phyloP scores from a whole-genome alignment of 2,888 invertebrate genomes.

The Brachylomia viminalis region DNA sequence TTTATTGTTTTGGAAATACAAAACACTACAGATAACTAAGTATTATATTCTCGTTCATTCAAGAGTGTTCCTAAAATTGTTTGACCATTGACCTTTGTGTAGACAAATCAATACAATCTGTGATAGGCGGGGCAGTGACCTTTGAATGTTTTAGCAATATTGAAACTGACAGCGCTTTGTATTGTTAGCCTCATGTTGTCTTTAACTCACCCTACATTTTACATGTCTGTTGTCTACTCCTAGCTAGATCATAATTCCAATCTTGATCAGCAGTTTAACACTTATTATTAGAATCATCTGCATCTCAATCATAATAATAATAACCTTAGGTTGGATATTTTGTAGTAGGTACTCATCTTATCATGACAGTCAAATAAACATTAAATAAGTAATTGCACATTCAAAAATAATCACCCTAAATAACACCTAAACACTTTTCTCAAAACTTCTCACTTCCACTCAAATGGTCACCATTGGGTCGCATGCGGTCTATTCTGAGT shows the following conservation, averaged over 20 bases:
- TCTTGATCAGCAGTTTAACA: not conserved
- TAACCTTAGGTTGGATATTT: not conserved
- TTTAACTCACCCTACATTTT: not conserved
- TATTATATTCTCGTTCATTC: not conserved
- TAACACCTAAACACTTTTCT: constrained; percentile 59
- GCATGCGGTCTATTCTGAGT: constrained; percentile 75
- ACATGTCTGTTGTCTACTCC: not conserved
- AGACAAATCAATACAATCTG: constrained; percentile 29
- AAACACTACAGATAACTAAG: not conserved
- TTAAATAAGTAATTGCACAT: not conserved
- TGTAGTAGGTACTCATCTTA: not conserved
- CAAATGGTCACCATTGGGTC: constrained; percentile 77
- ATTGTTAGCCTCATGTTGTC: not conserved
- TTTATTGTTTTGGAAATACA: not conserved
- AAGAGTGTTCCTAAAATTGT: not conserved
- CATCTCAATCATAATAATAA: not conserved
- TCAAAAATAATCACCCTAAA: constrained; percentile 38
- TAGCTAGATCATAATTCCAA: not conserved
- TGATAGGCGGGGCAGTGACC: not conserved
- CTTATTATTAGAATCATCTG: no score
- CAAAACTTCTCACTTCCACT: constrained; percentile 77
- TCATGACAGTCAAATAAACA: not conserved
- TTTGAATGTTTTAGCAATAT: constrained; percentile 20
- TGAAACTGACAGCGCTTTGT: not conserved
- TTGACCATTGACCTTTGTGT: constrained; percentile 5